phyloP scores from a whole-genome alignment of 2,113 vertebrate species.

The Eira barbara region DNA sequence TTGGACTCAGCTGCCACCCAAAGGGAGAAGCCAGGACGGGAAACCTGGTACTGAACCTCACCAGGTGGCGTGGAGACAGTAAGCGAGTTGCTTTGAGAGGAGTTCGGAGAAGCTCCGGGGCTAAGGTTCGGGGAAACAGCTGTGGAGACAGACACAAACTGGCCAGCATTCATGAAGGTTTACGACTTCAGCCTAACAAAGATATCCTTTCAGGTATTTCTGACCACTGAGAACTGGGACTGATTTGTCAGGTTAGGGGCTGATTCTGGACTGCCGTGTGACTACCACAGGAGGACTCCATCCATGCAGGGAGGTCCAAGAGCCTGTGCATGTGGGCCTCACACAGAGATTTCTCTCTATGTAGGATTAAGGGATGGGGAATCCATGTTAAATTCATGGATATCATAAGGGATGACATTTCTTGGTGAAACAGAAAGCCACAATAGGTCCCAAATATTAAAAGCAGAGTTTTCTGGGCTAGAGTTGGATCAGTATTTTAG shows the following conservation, averaged over 20 bases:
- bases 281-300: background rate
- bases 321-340: background rate
- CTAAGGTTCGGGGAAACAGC: slow-evolving; percentile 86
- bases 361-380: background rate
- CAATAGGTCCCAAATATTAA: background rate
- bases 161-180: background rate
- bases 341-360: background rate
- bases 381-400: background rate
- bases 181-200: background rate
- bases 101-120: slow-evolving; percentile 84
- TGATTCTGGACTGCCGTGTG: background rate
- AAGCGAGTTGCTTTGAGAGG: slow-evolving; percentile 86
- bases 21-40: background rate
- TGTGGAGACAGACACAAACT: slow-evolving; percentile 66
- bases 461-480: background rate
- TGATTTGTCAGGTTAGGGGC: background rate
- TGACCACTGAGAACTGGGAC: background rate
- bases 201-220: background rate
- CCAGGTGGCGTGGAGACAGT: slow-evolving; percentile 81
- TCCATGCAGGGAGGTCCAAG: background rate
- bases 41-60: slow-evolving; percentile 63
- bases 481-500: background rate
- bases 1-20: background rate
- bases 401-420: background rate
- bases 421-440: background rate